Percentiles rank a stretch among this genome's conserved stretches.
These are phyloP conservation scores for Sminthopsis crassicaudata DNA, from an alignment of 2,113 vertebrate species.

Conservation along the genomic window DNA sequence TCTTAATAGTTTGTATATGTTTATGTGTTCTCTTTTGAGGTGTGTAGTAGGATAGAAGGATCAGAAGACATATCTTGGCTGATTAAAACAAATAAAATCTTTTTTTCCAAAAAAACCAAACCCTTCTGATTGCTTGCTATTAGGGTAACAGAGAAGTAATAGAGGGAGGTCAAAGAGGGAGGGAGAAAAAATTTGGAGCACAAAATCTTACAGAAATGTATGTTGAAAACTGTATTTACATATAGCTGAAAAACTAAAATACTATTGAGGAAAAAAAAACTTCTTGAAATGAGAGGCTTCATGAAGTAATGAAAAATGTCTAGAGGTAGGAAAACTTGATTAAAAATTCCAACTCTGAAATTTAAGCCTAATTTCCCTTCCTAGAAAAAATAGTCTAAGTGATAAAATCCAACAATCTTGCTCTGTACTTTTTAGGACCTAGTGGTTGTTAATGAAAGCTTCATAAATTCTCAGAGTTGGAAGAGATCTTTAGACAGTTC, in stretches of 20 bases:
- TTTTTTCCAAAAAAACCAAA: too few species aligned
- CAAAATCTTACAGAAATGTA: too few species aligned
- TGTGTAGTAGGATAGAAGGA: background rate
- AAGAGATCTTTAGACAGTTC: background rate
- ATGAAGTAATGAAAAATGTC: too few species aligned
- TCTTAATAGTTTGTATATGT: background rate
- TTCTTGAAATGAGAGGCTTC: too few species aligned
- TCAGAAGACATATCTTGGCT: background rate
- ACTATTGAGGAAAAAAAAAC: too few species aligned
- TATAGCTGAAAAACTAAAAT: too few species aligned
- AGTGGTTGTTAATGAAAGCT: background rate
- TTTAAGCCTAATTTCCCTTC: background rate
- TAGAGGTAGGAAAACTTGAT: background rate
- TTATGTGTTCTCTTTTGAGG: background rate
- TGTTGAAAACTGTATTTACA: too few species aligned
- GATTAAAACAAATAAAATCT: background rate
- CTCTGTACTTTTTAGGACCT: background rate
- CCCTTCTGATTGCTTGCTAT: too few species aligned
- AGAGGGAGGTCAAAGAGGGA: too few species aligned
- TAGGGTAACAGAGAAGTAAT: too few species aligned
- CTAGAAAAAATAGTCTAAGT: background rate
- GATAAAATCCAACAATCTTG: background rate
- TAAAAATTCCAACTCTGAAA: background rate
- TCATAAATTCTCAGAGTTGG: background rate
- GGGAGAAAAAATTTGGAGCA: too few species aligned